phyloP scores from a whole-genome alignment of 2,113 vertebrate species.

The Taxidea taxus region DNA sequence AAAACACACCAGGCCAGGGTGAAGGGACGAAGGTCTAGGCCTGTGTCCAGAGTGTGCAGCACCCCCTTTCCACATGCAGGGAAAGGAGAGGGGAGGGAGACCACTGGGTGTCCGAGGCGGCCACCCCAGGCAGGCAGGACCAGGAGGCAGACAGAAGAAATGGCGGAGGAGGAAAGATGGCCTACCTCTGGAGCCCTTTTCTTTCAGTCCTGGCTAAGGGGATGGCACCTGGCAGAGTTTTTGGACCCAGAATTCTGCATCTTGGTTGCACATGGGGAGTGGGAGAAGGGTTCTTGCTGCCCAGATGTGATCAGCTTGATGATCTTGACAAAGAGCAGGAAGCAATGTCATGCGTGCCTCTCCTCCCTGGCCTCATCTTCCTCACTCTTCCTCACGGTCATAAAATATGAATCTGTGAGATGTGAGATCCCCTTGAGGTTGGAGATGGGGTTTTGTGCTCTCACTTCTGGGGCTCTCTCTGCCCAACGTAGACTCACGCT shows the following conservation, averaged over 20 bases:
- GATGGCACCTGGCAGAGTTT: not conserved
- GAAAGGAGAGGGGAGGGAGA: accelerated
- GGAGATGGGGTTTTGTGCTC: not conserved
- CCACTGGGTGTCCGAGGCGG: accelerated
- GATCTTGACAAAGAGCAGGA: not conserved
- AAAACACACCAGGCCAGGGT: not conserved
- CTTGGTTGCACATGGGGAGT: not conserved
- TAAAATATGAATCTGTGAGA: not conserved
- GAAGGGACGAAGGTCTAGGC: not conserved
- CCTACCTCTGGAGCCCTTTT: not conserved
- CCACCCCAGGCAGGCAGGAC: not conserved
- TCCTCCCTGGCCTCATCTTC: not conserved
- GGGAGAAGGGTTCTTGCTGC: too few species aligned
- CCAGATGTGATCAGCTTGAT: accelerated
- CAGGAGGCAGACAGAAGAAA: not conserved
- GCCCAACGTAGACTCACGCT: not conserved
- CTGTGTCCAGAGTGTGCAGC: not conserved
- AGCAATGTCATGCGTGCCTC: accelerated
- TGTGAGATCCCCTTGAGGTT: too few species aligned
- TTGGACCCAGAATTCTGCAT: not conserved
- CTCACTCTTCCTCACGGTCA: accelerated
- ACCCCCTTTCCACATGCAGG: accelerated
- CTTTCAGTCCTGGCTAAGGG: not conserved
- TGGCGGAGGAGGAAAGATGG: accelerated
- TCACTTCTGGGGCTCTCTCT: not conserved